A percentile compares a stretch with the other conserved stretches of the same genome.
phyloP scores from a whole-genome alignment of 2,888 invertebrate genomes.

The Ormyrus thymus region DNA sequence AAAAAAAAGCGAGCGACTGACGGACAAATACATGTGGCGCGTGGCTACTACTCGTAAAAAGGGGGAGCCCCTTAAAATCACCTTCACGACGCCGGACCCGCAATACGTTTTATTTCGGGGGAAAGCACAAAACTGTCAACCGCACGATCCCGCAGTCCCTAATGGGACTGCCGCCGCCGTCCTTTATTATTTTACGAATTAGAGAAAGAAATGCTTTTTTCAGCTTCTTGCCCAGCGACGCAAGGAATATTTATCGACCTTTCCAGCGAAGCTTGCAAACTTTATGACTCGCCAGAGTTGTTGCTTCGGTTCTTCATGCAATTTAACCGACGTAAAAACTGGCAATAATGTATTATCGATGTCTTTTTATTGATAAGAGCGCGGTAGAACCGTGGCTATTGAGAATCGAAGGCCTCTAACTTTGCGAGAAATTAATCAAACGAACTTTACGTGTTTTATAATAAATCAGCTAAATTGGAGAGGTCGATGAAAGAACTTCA shows the following conservation, averaged over 20 bases:
- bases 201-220: background rate
- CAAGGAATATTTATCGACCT: background rate
- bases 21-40: slow-evolving; percentile 4
- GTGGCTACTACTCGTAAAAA: slow-evolving; percentile 31
- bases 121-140: slow-evolving; percentile 16
- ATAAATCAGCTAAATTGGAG: too few species aligned
- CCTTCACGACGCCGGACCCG: background rate
- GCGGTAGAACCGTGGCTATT: too few species aligned
- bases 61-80: slow-evolving; percentile 22
- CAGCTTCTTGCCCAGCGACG: background rate
- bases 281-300: too few species aligned
- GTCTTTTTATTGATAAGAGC: too few species aligned
- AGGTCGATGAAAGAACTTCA: too few species aligned
- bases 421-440: too few species aligned
- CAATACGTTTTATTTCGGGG: slow-evolving; percentile 11
- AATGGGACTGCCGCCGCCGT: slow-evolving; percentile 7
- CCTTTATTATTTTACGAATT: slow-evolving; percentile 21
- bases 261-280: background rate
- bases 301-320: too few species aligned
- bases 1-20: background rate
- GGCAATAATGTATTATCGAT: too few species aligned
- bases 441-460: too few species aligned
- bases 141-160: background rate
- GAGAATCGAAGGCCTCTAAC: too few species aligned
- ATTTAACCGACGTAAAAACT: too few species aligned